Base-by-base conservation (phyloP, 2,113 vertebrate genomes). In the Gavia stellata region DNA sequence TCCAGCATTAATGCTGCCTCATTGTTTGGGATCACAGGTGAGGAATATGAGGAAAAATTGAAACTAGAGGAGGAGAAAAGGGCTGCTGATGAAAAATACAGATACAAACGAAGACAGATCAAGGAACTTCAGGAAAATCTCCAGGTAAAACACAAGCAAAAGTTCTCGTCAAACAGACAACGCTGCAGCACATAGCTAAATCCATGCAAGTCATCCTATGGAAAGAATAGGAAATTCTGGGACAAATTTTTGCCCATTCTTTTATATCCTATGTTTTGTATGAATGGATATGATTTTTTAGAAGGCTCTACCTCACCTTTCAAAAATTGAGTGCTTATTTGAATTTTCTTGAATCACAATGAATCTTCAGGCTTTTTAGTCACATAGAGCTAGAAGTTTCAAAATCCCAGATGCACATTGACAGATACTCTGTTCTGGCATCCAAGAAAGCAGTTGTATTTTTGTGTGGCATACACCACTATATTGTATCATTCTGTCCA, bases 31-130 rank as follows among this genome's bases (percentile, higher is more conserved):
- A 95, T 79, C 63, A 24, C 75, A 99, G 99, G 98, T 98, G 97
- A 98, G 34, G 98, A 99, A 28, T 97, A 98, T 86, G 97, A 98
- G 82, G 97, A 99, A 91, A 99, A 98, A 87, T 3, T 97, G 80
- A 98, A 98, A 96, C 94, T 99, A 58, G 98, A 99, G 87, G 98
- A 99, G 82, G 97, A 99, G 92, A 98, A 99, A 94, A 98, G 63
- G 94, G 97, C 96, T 19, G 97, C 77, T 24, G 98, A 98, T 67
- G 98, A 98, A 87, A 99, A 97, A 53, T 96, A 98, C 49, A 98
- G 94, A 88, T 93, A 97, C 42, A 99, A 99, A 92, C 98, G 92
- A 97, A 98, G 96, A 82, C 97, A 98, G 84, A 97, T 99, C 55
- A 96, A 97, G 81, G 98, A 99, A 90, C 98, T 99, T 62, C 97